A percentile compares a stretch with the other conserved stretches of the same genome.
Conservation (phyloP, 2,797 vertebrate genomes). For the Ispidina picta region DNA sequence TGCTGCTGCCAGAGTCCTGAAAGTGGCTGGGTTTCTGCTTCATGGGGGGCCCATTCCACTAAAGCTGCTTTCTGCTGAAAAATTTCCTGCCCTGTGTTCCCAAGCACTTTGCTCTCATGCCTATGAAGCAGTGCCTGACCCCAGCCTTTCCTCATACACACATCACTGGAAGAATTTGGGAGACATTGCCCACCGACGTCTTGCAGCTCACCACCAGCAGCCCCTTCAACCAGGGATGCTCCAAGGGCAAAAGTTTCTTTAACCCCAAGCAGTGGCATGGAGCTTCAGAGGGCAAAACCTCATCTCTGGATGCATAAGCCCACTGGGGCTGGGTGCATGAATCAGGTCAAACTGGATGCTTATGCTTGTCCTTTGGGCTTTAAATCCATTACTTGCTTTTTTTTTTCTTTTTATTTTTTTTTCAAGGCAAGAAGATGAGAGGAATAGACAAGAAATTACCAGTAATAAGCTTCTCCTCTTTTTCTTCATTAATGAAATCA, state of each 20-base stretch:
- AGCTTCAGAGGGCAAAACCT: not conserved
- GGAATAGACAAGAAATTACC: not conserved
- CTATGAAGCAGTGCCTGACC: not conserved
- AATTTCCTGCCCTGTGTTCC: not conserved
- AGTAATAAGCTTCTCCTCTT: not conserved
- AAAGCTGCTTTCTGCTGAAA: not conserved
- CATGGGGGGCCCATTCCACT: not conserved
- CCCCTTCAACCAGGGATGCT: not conserved
- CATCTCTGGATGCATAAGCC: not conserved
- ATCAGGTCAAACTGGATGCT: not conserved
- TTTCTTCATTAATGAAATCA: not conserved
- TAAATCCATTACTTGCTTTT: not conserved
- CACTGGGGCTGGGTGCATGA: fast-evolving
- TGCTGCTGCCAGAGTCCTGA: not conserved
- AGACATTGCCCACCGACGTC: not conserved
- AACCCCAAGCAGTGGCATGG: not conserved
- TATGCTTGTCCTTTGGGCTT: not conserved
- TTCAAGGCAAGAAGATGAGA: not conserved
- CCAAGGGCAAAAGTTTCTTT: not conserved
- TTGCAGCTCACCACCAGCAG: not conserved
- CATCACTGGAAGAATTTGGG: not conserved
- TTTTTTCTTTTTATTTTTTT: fast-evolving
- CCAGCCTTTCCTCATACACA: not conserved
- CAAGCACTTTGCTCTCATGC: not conserved
- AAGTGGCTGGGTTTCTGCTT: not conserved